Percentiles rank a stretch among this genome's conserved stretches.
phyloP scores from a whole-genome alignment of 2,797 vertebrate species.

The Euphonia xanthogaster region DNA sequence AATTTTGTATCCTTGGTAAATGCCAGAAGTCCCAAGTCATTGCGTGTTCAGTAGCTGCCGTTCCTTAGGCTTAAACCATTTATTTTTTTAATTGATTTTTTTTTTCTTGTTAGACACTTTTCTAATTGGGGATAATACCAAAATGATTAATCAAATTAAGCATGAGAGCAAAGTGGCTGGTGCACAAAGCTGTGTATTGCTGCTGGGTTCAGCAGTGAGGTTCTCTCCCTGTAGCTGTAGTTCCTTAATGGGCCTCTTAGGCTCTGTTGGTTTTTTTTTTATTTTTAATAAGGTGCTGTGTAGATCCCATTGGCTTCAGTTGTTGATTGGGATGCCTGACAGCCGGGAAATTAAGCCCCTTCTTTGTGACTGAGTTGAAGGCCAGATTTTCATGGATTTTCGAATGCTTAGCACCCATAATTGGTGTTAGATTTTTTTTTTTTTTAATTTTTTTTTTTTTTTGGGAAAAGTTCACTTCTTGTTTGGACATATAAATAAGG shows the following conservation, averaged over 20 bases:
- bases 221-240: not conserved
- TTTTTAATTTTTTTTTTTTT: not conserved
- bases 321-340: constrained; percentile 58
- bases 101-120: not conserved
- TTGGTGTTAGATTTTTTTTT: not conserved
- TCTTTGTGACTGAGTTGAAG: constrained; percentile 42
- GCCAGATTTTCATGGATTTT: constrained; percentile 66
- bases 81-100: not conserved
- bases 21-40: not conserved
- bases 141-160: constrained; percentile 60
- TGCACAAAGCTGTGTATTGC: constrained; percentile 1
- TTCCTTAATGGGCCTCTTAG: constrained; percentile 41
- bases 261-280: not conserved
- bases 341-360: constrained; percentile 55
- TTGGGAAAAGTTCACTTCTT: not conserved
- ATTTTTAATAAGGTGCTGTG: constrained; percentile 25
- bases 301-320: constrained; percentile 45
- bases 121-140: constrained; percentile 60
- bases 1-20: constrained; percentile 17
- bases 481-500: not conserved
- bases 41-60: not conserved
- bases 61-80: not conserved
- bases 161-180: constrained; percentile 27
- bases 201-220: not conserved
- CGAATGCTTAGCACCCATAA: constrained; percentile 20